phyloP scores from a whole-genome alignment of 2,797 vertebrate species.

The Fringilla coelebs region DNA sequence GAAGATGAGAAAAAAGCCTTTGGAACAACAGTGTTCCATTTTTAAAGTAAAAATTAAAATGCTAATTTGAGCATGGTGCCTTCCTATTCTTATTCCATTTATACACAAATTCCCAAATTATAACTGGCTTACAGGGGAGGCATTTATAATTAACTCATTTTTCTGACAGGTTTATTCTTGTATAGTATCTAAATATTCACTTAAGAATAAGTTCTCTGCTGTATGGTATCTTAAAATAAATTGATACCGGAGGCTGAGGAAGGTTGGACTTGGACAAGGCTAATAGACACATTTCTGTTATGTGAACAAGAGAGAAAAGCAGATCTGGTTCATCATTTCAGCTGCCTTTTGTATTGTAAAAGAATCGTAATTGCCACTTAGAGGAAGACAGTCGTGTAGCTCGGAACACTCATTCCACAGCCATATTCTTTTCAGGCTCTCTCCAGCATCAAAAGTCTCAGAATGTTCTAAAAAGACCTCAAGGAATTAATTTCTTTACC shows the following conservation, averaged over 20 bases:
- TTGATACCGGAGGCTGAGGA: not conserved
- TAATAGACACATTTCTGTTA: not conserved
- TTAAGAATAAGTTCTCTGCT: not conserved
- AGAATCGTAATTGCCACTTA: constrained; percentile 25
- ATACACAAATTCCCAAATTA: constrained; percentile 16
- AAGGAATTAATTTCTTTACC: constrained; percentile 20
- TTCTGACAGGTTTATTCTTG: constrained; percentile 42
- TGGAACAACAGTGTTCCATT: constrained; percentile 8
- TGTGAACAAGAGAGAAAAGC: not conserved
- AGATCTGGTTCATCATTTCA: constrained; percentile 1
- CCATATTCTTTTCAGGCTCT: not conserved
- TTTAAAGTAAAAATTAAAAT: constrained; percentile 40
- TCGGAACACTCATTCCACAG: not conserved
- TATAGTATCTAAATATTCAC: constrained; percentile 32
- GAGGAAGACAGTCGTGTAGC: not conserved
- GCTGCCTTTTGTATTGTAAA: not conserved
- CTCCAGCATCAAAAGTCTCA: not conserved
- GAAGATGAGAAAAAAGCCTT: constrained; percentile 14
- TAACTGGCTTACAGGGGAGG: not conserved
- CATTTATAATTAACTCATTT: constrained; percentile 46
- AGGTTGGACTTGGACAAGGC: not conserved
- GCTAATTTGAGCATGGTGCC: constrained; percentile 14
- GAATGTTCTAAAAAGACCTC: constrained; percentile 1
- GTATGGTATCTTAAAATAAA: not conserved
- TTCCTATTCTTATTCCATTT: constrained; percentile 20